These are phyloP conservation scores for Clytia hemisphaerica DNA, from an alignment of 30 jellyfish, hydroid and myxozoan species.

Conservation along the genomic window DNA sequence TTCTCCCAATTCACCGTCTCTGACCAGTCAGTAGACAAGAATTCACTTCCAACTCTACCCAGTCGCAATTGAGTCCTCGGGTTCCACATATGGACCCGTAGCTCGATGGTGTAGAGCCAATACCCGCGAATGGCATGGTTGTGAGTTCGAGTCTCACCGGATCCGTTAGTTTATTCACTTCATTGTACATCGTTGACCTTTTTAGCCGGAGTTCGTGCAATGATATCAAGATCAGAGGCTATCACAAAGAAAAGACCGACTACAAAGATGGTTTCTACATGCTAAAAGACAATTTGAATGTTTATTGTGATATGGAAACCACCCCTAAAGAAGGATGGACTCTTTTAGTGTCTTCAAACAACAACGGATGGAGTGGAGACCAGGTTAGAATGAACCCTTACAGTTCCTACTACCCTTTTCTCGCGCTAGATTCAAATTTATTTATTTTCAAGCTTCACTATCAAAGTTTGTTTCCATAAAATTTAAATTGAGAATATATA, in stretches of 20 bases:
- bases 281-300: conserved; percentile 26
- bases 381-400: conserved; percentile 43
- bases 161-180: neutral
- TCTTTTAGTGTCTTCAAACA: conserved; percentile 57
- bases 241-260: conserved; percentile 41
- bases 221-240: conserved; percentile 59
- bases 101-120: no score
- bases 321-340: conserved; percentile 87
- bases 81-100: no score
- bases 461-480: neutral
- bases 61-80: no score
- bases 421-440: neutral
- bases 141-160: neutral
- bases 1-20: no score
- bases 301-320: conserved; percentile 92
- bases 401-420: no score
- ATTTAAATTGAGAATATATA: neutral
- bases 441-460: neutral
- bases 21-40: no score
- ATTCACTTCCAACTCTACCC: no score
- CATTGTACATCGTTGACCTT: neutral
- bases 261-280: conserved; percentile 70
- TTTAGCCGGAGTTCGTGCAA: conserved; percentile 83
- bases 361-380: conserved; percentile 52
- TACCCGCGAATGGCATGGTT: neutral